A percentile compares a stretch with the other conserved stretches of the same genome.
Evolutionary conservation across 1,140 invertebrate species (phyloP).

Genomic region (Euschistus heros): DNA sequence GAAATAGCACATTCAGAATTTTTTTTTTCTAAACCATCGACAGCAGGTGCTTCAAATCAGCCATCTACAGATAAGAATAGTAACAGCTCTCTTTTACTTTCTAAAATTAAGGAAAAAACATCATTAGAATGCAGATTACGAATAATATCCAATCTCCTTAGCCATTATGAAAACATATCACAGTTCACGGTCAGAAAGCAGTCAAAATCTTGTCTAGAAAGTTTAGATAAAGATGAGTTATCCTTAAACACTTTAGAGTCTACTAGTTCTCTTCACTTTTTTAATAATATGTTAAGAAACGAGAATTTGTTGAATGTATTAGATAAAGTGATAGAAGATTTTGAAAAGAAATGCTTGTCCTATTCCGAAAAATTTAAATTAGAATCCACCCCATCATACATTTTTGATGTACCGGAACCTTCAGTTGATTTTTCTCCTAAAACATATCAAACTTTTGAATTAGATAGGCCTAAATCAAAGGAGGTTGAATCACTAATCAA

Average conservation of each 20-base stretch:
- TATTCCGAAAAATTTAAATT: not conserved
- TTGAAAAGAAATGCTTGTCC: not conserved
- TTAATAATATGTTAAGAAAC: not conserved
- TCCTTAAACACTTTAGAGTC: not conserved
- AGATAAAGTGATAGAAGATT: not conserved
- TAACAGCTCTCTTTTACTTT: too few species aligned
- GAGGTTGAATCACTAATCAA: too few species aligned
- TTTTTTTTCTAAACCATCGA: too few species aligned
- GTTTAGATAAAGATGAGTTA: not conserved
- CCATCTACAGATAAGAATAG: too few species aligned
- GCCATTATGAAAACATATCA: not conserved
- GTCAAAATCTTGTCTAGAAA: conserved; percentile 7
- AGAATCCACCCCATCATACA: not conserved
- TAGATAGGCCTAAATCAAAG: too few species aligned
- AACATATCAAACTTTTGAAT: too few species aligned
- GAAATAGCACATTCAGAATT: too few species aligned
- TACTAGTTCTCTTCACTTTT: not conserved
- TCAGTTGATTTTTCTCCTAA: too few species aligned
- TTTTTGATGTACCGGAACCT: not conserved
- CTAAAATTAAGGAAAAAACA: not conserved
- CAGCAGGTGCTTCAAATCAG: too few species aligned
- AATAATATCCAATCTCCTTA: not conserved
- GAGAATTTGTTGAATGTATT: not conserved
- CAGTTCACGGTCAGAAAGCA: too few species aligned
- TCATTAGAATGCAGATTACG: not conserved